Evolutionary conservation across 2,797 vertebrate genomes (phyloP), one percentile per base, ranked within the genome.

Genomic region (Aythya fuligula): DNA sequence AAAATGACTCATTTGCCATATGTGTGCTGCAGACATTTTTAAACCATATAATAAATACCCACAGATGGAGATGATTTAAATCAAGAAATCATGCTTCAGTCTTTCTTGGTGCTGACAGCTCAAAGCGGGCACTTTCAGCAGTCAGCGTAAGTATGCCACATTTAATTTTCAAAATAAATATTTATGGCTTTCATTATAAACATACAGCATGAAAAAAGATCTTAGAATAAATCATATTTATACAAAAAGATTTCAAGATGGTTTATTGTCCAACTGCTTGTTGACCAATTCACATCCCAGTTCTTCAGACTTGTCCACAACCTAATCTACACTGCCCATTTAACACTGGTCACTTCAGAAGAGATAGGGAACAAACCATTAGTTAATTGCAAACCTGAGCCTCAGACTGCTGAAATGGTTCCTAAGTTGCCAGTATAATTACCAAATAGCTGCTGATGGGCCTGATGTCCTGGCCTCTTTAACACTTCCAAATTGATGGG

Each of bases 401-500:
- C 49, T 86, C 76, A 36, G 13, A 75, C 91, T 88, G 57, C 79
- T 71, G 81, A 86, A 92, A 76, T 65, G 25, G 72, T 66, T 91
- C 56, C 38, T 72, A 65, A 70, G 87, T 75, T 86, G 81, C 62
- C 62, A 60, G 45, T 84, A 84, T 84, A 86, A 90, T 84, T 91
- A 87, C 76, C 87, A 91, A 87, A 51, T 78, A 88, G 86, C 58
- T 86, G 76, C 85, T 94, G 87, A 95, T 62, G 90, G 70, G 38
- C 36, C 77, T 69, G 39, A 90, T 81, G 54, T 94, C 87, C 47
- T 72, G 41, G 45, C 24, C 51, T 81, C 85, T 89, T 94, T 84
- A 86, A 61, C 16, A 75, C 41, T 84, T n/a, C 41, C 45, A 56
- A 66, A 78, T 0, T 57, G 53, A 27, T 57, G 61, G 28, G 56